Conservation (phyloP, 2,888 invertebrate genomes). For the Eulithis testata region DNA sequence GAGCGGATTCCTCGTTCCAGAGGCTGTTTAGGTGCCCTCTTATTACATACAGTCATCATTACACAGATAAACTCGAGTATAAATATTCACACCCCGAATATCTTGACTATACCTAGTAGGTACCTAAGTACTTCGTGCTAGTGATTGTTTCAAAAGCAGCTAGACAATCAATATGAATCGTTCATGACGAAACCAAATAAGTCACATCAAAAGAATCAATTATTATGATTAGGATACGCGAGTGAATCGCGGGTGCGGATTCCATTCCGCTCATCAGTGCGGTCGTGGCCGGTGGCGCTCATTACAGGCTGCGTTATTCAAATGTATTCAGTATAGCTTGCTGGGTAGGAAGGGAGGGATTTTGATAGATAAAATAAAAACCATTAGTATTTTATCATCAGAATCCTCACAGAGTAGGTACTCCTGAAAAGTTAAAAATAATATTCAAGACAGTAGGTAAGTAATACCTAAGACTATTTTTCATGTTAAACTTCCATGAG, state of each 20-base stretch:
- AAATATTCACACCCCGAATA: no score
- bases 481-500: background rate
- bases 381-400: background rate
- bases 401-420: no score
- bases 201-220: slow-evolving; percentile 8
- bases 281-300: slow-evolving; percentile 49
- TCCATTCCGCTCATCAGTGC: slow-evolving; percentile 63
- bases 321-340: slow-evolving; percentile 46
- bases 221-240: background rate
- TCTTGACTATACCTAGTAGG: no score
- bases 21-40: no score
- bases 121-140: background rate
- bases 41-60: no score
- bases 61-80: no score
- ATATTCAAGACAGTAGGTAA: no score
- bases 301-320: slow-evolving; percentile 64
- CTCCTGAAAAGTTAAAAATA: no score
- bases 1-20: background rate
- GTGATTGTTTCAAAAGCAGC: background rate
- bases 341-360: background rate
- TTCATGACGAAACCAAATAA: background rate
- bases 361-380: background rate
- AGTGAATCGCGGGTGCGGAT: slow-evolving; percentile 49
- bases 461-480: no score
- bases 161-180: background rate